A percentile compares a stretch with the other conserved stretches of the same genome.
phyloP scores from a whole-genome alignment of 2,797 vertebrate genomes.

The Coregonus suidteri region DNA sequence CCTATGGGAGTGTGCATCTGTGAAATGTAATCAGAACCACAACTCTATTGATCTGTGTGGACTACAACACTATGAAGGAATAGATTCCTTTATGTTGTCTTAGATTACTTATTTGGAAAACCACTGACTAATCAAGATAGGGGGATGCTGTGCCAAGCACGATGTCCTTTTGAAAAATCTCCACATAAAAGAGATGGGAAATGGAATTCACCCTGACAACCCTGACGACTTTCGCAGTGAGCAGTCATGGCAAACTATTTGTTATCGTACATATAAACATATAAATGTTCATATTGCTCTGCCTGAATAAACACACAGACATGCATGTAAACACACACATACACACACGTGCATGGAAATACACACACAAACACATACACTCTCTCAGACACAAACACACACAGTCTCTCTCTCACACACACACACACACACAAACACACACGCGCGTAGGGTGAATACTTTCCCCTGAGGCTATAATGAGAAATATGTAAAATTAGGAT shows the following conservation, averaged over 20 bases:
- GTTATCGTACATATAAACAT: slow-evolving; percentile 29
- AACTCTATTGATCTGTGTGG: background rate
- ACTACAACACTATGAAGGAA: background rate
- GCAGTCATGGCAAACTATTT: background rate
- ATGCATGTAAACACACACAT: too few relatives aligned
- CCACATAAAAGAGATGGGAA: background rate
- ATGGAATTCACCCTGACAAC: slow-evolving; percentile 20
- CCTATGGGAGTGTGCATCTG: background rate
- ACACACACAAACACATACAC: too few relatives aligned
- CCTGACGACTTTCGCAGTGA: background rate
- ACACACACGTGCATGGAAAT: too few relatives aligned
- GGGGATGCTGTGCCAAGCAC: slow-evolving; percentile 3
- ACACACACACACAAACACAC: slow-evolving; percentile 21
- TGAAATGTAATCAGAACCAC: background rate
- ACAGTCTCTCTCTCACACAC: slow-evolving; percentile 1
- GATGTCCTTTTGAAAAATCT: too few relatives aligned
- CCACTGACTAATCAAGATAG: slow-evolving; percentile 1
- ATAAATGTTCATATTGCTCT: slow-evolving; percentile 29
- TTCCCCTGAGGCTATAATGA: slow-evolving; percentile 44
- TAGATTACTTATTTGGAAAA: too few relatives aligned
- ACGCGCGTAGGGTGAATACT: background rate
- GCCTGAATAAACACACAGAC: slow-evolving; percentile 14
- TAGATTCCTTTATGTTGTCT: background rate
- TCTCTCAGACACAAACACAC: too few relatives aligned
- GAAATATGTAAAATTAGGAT: slow-evolving; percentile 54